Evolutionary conservation across 2,113 vertebrate species (phyloP), one percentile per base, ranked within the genome.

Genomic region (Euleptes europaea): DNA sequence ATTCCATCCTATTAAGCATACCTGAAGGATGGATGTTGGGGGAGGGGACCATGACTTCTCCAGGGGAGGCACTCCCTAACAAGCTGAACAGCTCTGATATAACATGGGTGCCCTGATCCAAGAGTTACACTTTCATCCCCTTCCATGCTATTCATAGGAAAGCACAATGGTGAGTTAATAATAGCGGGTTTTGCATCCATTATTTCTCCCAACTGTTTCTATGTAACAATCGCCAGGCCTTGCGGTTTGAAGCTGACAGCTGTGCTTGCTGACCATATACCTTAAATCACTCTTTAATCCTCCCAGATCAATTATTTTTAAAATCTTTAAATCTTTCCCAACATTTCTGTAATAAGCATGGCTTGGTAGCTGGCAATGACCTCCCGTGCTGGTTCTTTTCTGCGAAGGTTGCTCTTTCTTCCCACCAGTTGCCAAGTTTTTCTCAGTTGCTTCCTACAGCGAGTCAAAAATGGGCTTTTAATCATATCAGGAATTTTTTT

Each of bases 401-500:
- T 0, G 0, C 73, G 77, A 88, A 44, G 67, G 38, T 35, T 85
- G 82, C 7, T 75, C 67, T 80, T 90, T 84, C 31, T 86, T 85
- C 54, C 65, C 49, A 87, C 11, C 21, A 84, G 54, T 78, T 23
- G 42, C 19, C 15, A 84, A 57, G 2, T 85, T 87, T 87, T 78
- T 72, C 31, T 80, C 33, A 71, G 85, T 91, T 92, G 35, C 65
- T 90, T 92, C 83, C 67, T 83, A 31, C 23, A 88, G 87, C 67
- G 82, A 88, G 42, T 81, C 67, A 85, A 89, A 63, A 90, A 92
- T 40, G 82, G 57, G 40, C 49, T 88, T 92, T 92, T 89, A 89
- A 86, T 88, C 3, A n/a, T 67, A 40, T 82, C 47, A 70, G 51
- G 72, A 85, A 75, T 0, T 0, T 17, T 88, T 51, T 63, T 14